Percentiles rank a stretch among this genome's conserved stretches.
Evolutionary conservation across 2,113 vertebrate genomes (phyloP).

Genomic region (Proteles cristata): DNA sequence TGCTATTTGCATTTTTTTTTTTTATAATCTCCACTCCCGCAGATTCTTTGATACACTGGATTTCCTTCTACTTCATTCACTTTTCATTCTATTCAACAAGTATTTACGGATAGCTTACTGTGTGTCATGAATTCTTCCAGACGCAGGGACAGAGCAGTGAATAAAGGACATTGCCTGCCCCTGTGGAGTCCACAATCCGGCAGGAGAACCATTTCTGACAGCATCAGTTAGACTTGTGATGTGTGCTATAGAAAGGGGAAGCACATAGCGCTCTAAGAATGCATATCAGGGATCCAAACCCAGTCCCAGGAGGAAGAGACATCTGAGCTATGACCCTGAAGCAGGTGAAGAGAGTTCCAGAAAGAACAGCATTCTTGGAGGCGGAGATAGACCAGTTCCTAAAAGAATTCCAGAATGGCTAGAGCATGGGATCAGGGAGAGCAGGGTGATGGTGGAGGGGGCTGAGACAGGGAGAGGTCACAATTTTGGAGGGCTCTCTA

Average conservation of each 20-base stretch:
- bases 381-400: background rate
- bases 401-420: background rate
- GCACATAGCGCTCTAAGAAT: accelerated
- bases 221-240: background rate
- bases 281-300: background rate
- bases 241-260: background rate
- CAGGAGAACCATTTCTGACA: background rate
- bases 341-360: background rate
- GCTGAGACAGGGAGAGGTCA: background rate
- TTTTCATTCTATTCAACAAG: background rate
- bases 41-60: background rate
- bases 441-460: background rate
- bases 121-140: background rate
- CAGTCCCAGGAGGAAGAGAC: background rate
- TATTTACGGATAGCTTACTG: background rate
- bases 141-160: background rate
- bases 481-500: background rate
- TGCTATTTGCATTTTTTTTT: background rate
- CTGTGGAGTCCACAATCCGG: background rate
- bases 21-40: background rate
- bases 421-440: background rate
- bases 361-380: background rate
- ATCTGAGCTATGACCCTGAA: background rate
- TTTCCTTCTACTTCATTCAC: background rate
- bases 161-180: background rate